These are phyloP conservation scores for Rhynchopsitta pachyrhyncha DNA, from an alignment of 2,113 vertebrate species.

Conservation along the genomic window DNA sequence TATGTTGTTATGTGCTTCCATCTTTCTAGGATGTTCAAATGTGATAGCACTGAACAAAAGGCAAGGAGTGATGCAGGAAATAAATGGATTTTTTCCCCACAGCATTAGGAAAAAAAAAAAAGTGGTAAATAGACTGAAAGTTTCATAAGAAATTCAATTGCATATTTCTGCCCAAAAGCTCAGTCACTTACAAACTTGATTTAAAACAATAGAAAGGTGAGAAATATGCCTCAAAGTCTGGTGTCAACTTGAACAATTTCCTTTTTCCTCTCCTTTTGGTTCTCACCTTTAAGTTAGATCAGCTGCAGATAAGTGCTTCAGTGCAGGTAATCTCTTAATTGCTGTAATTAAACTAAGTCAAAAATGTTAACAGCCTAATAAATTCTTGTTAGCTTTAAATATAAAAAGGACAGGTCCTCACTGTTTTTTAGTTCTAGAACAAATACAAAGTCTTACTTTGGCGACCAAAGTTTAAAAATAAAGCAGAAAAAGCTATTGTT, in stretches of 20 bases:
- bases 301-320: background rate
- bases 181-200: background rate
- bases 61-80: background rate
- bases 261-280: background rate
- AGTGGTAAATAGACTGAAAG: background rate
- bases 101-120: background rate
- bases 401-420: background rate
- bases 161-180: background rate
- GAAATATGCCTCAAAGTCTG: background rate
- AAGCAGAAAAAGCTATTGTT: background rate
- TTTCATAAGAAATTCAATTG: background rate
- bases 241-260: background rate
- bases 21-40: background rate
- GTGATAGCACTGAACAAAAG: background rate
- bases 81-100: background rate
- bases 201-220: background rate
- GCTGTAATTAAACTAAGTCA: constrained; percentile 43
- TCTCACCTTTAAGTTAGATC: constrained; percentile 33
- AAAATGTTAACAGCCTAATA: constrained; percentile 50
- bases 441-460: background rate
- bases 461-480: background rate
- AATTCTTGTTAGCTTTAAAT: constrained; percentile 17
- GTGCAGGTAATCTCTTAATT: constrained; percentile 45
- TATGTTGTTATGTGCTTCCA: background rate
- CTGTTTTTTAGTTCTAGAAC: background rate